Conservation (phyloP, 2,888 invertebrate genomes). For the Metalampra italica region DNA sequence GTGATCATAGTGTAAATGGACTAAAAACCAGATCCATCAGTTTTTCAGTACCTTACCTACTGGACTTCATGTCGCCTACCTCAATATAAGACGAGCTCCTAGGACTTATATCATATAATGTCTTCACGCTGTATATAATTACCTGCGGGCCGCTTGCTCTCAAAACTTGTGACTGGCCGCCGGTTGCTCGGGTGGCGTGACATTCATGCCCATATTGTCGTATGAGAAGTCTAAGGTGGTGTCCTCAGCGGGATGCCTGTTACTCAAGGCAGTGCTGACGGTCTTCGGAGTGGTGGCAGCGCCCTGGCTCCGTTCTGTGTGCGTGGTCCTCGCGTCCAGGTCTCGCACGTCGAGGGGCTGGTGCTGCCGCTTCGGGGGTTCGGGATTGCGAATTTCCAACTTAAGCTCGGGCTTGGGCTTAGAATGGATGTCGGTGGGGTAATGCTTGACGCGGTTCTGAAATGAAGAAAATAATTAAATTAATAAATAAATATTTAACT, state of each 20-base stretch:
- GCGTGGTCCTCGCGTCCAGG: slow-evolving; percentile 56
- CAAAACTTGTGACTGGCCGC: slow-evolving; percentile 58
- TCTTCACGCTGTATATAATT: background rate
- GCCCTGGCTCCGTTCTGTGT: slow-evolving; percentile 74
- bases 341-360: slow-evolving; percentile 63
- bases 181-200: slow-evolving; percentile 77
- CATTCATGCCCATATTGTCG: slow-evolving; percentile 87
- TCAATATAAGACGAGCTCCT: too few species aligned
- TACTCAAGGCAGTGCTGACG: slow-evolving; percentile 83
- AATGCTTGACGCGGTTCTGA: slow-evolving; percentile 69
- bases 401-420: slow-evolving; percentile 64
- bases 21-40: too few species aligned
- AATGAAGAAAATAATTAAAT: slow-evolving; percentile 12
- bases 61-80: too few species aligned
- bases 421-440: slow-evolving; percentile 58
- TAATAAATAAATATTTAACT: too few species aligned
- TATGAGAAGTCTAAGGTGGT: slow-evolving; percentile 87
- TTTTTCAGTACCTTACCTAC: too few species aligned
- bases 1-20: too few species aligned
- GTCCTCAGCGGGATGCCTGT: slow-evolving; percentile 87
- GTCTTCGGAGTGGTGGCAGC: slow-evolving; percentile 81
- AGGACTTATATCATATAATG: too few species aligned
- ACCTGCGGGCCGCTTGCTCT: background rate
- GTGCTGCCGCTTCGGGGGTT: slow-evolving; percentile 50
- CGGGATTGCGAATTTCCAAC: slow-evolving; percentile 62